Base-by-base conservation (phyloP, 1,140 invertebrate species). In the Lepidostoma basale region DNA sequence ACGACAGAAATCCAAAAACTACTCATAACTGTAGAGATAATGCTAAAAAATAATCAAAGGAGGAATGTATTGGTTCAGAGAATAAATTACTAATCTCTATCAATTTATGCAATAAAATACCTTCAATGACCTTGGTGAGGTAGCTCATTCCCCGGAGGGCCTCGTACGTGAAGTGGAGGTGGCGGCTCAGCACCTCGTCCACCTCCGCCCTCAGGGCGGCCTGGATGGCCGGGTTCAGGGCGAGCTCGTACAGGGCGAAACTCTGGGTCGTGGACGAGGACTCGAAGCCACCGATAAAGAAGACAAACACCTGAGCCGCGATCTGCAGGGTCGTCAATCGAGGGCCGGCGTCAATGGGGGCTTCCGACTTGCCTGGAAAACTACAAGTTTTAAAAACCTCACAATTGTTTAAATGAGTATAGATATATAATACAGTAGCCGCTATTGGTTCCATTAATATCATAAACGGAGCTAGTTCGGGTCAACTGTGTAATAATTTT, bases 241-340 rank as follows among this genome's bases (percentile, higher is more conserved):
- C 84, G 49, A 90, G 75, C 56, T 83, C 81, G 68, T 85, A 88
- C 0, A 85, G 59, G 3, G 79, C 75, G 63, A 84, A 86, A 9
- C 79, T 75, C 60, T 88, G 76, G 0, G 86, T 79, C 0, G 81
- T 83, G 2, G 86, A 83, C 0, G 86, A 87, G 0, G 88, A 89
- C 63, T 89, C 88, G 67, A 85, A 88, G 5, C 87, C 87, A 47
- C 85, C 87, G 9, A 82, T 64, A 62, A 85, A 83, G 62, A 87
- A 85, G 0, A 85, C 72, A 47, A 83, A 81, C 0, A 78, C 75
- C 74, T 86, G 82, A 0, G 81, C 81, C 0, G 80, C 76, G 0
- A 85, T 68, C 60, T 79, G 69, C 64, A 60, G 60, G 28, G 49
- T 68, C 0, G 67, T 68, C 3, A 68, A 47, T 6, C 67, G 40